phyloP scores from a whole-genome alignment of 2,113 vertebrate species.

The Solea solea region DNA sequence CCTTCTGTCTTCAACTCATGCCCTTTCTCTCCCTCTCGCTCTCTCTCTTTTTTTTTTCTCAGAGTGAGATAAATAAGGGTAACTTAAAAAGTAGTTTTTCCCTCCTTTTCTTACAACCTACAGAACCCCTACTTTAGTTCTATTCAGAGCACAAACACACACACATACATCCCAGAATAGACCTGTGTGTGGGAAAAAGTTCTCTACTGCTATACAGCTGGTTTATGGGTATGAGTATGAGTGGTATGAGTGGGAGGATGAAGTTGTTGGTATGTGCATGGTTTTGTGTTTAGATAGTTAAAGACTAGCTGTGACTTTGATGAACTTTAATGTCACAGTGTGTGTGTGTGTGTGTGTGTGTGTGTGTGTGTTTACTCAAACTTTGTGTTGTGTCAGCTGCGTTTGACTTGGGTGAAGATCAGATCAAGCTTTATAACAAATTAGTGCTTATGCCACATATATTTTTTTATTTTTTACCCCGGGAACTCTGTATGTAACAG shows the following conservation, averaged over 20 bases:
- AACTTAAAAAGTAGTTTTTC: slow-evolving; percentile 14
- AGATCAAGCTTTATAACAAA: too few relatives aligned
- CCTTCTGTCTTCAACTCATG: neutral
- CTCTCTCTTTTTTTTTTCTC: neutral
- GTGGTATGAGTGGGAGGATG: slow-evolving; percentile 41
- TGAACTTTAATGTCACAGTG: neutral
- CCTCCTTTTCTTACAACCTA: slow-evolving; percentile 14
- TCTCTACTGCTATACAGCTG: slow-evolving; percentile 9
- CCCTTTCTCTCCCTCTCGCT: neutral
- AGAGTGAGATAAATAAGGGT: slow-evolving; percentile 9
- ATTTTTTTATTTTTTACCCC: neutral
- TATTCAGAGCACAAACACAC: slow-evolving; percentile 3
- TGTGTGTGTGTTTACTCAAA: too few relatives aligned
- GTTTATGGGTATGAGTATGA: too few relatives aligned
- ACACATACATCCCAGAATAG: slow-evolving; percentile 36
- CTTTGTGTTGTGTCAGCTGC: too few relatives aligned
- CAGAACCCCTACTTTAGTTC: neutral
- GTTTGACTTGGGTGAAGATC: too few relatives aligned
- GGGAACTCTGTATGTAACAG: neutral
- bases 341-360: too few relatives aligned
- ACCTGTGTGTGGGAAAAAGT: slow-evolving; percentile 34
- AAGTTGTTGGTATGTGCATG: slow-evolving; percentile 25
- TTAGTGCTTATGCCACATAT: neutral
- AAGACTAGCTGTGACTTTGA: neutral
- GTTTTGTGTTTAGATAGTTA: slow-evolving; percentile 14